phyloP scores from a whole-genome alignment of 53 echinoderm and acorn worm genomes.

The Mesocentrotus franciscanus region DNA sequence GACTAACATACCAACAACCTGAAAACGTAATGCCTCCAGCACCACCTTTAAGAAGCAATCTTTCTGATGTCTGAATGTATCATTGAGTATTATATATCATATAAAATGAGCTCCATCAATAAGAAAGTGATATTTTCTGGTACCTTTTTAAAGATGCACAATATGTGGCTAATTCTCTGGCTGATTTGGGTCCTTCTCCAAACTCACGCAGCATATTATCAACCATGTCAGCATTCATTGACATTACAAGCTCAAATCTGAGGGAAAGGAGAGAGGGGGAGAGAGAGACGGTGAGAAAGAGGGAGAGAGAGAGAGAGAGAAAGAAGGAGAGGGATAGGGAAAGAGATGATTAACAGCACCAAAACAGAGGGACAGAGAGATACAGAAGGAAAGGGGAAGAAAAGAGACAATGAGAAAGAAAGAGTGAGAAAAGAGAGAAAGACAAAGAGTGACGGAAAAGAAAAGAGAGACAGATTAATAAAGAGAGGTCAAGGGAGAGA shows the following conservation, averaged over 20 bases:
- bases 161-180: conserved; percentile 91
- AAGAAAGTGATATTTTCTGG: neutral
- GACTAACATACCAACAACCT: too few species aligned
- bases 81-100: too few species aligned
- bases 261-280: too few species aligned
- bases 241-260: conserved; percentile 89
- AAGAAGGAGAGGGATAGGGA: neutral
- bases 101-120: neutral
- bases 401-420: neutral
- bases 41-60: neutral
- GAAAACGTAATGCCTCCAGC: too few species aligned
- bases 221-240: conserved; percentile 74
- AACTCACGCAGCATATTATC: conserved; percentile 85
- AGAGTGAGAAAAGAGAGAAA: neutral
- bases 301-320: neutral
- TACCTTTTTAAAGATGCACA: conserved; percentile 94
- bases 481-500: neutral
- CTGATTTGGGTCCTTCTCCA: conserved; percentile 83
- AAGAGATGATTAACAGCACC: neutral
- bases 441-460: neutral
- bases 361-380: neutral
- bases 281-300: neutral
- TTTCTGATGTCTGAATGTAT: neutral
- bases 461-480: neutral
- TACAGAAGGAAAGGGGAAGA: neutral